Evolutionary conservation across 2,797 vertebrate genomes (phyloP).

Genomic region (Acomys russatus): DNA sequence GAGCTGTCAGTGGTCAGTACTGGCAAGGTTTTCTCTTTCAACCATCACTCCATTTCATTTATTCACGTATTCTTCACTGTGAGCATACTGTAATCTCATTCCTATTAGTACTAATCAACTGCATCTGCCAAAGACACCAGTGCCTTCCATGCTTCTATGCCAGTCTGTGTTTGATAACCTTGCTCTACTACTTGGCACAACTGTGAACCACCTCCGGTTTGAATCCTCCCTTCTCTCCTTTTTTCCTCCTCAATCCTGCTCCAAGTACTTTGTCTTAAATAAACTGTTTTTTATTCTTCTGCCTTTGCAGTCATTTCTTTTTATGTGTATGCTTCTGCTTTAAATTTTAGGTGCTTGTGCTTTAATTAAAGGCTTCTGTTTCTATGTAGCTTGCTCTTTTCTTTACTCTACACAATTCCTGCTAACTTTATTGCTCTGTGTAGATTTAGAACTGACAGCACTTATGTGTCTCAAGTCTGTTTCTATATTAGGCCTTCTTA

Average conservation of each 20-base stretch:
- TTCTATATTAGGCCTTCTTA: neutral
- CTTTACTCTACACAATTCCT: neutral
- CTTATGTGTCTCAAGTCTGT: slow-evolving; percentile 22
- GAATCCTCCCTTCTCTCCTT: slow-evolving; percentile 5
- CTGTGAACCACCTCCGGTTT: neutral
- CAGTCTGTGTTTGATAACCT: neutral
- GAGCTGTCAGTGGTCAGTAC: neutral
- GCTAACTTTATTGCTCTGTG: neutral
- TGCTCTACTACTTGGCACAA: neutral
- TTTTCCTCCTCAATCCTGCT: neutral
- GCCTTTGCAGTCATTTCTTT: slow-evolving; percentile 20
- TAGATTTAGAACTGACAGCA: slow-evolving; percentile 16
- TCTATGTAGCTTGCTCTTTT: slow-evolving; percentile 16
- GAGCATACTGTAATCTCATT: neutral
- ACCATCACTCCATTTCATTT: neutral
- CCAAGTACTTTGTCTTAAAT: slow-evolving; percentile 5
- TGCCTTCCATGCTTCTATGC: neutral
- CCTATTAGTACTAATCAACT: neutral
- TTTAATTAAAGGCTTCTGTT: neutral
- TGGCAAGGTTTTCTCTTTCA: neutral
- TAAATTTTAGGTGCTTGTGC: neutral
- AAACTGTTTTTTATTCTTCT: slow-evolving; percentile 5
- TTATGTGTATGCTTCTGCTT: neutral
- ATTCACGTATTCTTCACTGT: slow-evolving; percentile 1
- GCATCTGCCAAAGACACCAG: neutral